These are phyloP conservation scores for Lonchura striata DNA, from an alignment of 2,113 vertebrate genomes.

Conservation along the genomic window DNA sequence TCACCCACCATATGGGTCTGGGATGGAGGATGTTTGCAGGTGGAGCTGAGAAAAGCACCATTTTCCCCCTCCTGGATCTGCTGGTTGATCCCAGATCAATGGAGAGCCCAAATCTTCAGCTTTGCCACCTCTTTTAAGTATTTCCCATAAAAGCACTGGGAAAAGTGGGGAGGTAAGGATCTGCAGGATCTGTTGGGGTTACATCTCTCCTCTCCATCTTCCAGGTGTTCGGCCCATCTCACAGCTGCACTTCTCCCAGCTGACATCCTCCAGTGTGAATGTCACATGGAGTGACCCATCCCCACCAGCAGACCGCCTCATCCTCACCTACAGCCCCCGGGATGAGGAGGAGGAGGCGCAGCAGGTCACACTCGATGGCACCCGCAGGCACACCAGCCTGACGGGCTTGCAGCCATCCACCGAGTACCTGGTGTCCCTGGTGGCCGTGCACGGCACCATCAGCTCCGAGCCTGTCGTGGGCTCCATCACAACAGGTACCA, in stretches of 20 bases:
- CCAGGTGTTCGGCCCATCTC: slow-evolving; percentile 93
- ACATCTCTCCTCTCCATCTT: slow-evolving; percentile 37
- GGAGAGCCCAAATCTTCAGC: background rate
- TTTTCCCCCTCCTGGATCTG: background rate
- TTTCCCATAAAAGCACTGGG: background rate
- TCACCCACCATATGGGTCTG: background rate
- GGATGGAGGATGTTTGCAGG: background rate
- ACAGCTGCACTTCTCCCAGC: slow-evolving; percentile 91
- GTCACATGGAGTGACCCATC: slow-evolving; percentile 93
- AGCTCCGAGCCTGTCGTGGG: slow-evolving; percentile 88
- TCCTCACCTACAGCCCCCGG: slow-evolving; percentile 85
- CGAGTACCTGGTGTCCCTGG: slow-evolving; percentile 86
- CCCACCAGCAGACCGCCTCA: slow-evolving; percentile 87
- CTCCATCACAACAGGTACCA: slow-evolving; percentile 89
- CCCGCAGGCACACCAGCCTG: slow-evolving; percentile 83
- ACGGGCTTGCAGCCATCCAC: slow-evolving; percentile 85
- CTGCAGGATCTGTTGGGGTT: rapidly evolving
- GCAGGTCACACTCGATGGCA: slow-evolving; percentile 86
- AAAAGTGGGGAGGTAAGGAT: rapidly evolving
- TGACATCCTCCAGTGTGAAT: slow-evolving; percentile 87
- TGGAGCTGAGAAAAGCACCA: background rate
- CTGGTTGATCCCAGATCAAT: background rate
- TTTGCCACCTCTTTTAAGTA: background rate
- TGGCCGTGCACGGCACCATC: slow-evolving; percentile 84
- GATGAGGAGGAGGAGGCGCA: slow-evolving; percentile 76